Percentiles rank a stretch among this genome's conserved stretches.
phyloP scores from a whole-genome alignment of 1,140 invertebrate species.

The Scaptodrosophila lebanonensis region DNA sequence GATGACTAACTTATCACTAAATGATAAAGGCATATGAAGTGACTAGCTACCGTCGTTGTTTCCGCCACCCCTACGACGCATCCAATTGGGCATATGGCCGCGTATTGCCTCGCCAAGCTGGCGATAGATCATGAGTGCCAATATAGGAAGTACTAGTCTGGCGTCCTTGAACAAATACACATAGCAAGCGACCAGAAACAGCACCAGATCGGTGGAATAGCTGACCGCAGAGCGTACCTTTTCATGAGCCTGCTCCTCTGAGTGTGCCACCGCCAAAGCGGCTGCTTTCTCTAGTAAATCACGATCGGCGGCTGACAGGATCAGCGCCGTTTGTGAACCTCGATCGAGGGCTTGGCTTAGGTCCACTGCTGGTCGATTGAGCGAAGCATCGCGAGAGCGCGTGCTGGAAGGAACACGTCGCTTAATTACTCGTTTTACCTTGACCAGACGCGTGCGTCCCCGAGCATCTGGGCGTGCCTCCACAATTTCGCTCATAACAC shows the following conservation, averaged over 20 bases:
- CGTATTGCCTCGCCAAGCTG: slow-evolving; percentile 82
- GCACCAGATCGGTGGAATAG: slow-evolving; percentile 84
- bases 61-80: slow-evolving; percentile 64
- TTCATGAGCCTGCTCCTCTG: slow-evolving; percentile 80
- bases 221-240: slow-evolving; percentile 83
- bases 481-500: slow-evolving; percentile 58
- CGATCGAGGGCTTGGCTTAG: slow-evolving; percentile 1
- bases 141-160: slow-evolving; percentile 85
- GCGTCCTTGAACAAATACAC: slow-evolving; percentile 88
- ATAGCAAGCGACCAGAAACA: slow-evolving; percentile 85
- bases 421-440: slow-evolving; percentile 65
- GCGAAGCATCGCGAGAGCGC: slow-evolving; percentile 60
- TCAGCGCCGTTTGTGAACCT: slow-evolving; percentile 16
- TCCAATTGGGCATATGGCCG: slow-evolving; percentile 77
- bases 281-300: slow-evolving; percentile 46
- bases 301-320: slow-evolving; percentile 38
- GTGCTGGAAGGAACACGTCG: slow-evolving; percentile 63
- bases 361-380: slow-evolving; percentile 30
- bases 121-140: slow-evolving; percentile 86
- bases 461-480: slow-evolving; percentile 62
- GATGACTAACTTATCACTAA: slow-evolving; percentile 66
- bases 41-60: slow-evolving; percentile 30
- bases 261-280: slow-evolving; percentile 61
- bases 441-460: slow-evolving; percentile 59
- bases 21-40: slow-evolving; percentile 52